phyloP scores from a whole-genome alignment of 1,140 invertebrate genomes.

The Homalodisca vitripennis region DNA sequence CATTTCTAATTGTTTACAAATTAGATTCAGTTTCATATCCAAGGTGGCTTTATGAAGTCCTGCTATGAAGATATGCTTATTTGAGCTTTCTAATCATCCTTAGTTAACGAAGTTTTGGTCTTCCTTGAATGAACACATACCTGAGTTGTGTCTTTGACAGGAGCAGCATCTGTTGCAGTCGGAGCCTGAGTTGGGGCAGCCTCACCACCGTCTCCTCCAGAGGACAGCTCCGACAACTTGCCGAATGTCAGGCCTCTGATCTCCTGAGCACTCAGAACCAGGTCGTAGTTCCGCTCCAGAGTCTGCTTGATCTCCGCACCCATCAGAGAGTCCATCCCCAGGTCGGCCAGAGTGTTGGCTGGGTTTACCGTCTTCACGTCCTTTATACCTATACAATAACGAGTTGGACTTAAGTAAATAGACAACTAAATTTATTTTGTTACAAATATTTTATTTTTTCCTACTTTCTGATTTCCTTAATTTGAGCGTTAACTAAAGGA shows the following conservation, averaged over 20 bases:
- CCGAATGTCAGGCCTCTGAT: conserved; percentile 79
- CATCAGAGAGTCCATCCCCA: conserved; percentile 98
- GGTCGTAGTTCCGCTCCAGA: conserved; percentile 87
- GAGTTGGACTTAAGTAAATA: too few species aligned
- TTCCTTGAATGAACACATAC: too few species aligned
- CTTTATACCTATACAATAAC: conserved; percentile 59
- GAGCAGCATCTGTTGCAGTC: conserved; percentile 13
- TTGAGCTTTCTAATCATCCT: too few species aligned
- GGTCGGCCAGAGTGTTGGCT: conserved; percentile 77
- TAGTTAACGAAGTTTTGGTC: too few species aligned
- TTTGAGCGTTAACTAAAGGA: not conserved
- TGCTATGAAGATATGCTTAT: too few species aligned
- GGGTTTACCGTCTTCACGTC: conserved; percentile 73
- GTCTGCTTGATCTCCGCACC: conserved; percentile 97
- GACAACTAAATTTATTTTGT: too few species aligned
- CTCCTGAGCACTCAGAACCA: conserved; percentile 85
- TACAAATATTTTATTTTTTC: not conserved
- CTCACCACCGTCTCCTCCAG: conserved; percentile 46
- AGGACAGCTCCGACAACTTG: conserved; percentile 66
- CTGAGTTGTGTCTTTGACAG: conserved; percentile 12
- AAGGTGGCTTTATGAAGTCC: too few species aligned
- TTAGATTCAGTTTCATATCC: too few species aligned
- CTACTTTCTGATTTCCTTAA: not conserved
- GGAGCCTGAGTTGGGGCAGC: conserved; percentile 33
- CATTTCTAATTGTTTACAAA: too few species aligned